Evolutionary conservation across 2,797 vertebrate species (phyloP).

Genomic region (Glyptemys insculpta): DNA sequence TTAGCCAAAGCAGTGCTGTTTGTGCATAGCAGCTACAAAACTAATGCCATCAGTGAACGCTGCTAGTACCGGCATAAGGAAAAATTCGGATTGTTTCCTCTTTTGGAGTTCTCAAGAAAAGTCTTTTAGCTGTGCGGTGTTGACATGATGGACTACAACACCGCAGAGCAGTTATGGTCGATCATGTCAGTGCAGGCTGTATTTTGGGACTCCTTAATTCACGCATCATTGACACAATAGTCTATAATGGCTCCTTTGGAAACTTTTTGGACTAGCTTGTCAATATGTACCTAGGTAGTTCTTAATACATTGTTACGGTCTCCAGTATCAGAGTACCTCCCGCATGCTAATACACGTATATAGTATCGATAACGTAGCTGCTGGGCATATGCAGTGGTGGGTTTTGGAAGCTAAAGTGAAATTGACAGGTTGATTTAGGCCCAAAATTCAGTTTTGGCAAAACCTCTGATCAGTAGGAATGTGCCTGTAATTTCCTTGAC

Average conservation of each 20-base stretch:
- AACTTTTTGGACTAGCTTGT: not conserved
- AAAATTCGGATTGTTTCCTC: not conserved
- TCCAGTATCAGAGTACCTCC: not conserved
- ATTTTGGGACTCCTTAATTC: not conserved
- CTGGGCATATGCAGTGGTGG: accelerated
- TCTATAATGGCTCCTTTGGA: not conserved
- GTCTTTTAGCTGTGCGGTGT: not conserved
- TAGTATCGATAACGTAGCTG: not conserved
- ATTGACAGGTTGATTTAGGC: not conserved
- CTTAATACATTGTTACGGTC: not conserved
- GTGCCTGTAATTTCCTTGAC: not conserved
- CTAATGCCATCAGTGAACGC: not conserved
- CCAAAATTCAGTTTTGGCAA: not conserved
- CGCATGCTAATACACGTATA: not conserved
- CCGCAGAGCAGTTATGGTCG: not conserved
- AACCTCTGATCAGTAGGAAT: not conserved
- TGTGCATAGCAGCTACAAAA: not conserved
- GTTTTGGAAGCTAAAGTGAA: not conserved
- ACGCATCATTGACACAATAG: not conserved
- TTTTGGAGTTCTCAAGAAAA: not conserved
- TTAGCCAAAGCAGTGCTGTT: not conserved
- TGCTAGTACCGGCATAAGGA: not conserved
- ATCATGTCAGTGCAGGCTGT: not conserved
- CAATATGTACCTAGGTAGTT: not conserved
- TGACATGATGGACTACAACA: not conserved